Evolutionary conservation across 2,888 invertebrate genomes (phyloP).

Genomic region (Drosophila leonis): DNA sequence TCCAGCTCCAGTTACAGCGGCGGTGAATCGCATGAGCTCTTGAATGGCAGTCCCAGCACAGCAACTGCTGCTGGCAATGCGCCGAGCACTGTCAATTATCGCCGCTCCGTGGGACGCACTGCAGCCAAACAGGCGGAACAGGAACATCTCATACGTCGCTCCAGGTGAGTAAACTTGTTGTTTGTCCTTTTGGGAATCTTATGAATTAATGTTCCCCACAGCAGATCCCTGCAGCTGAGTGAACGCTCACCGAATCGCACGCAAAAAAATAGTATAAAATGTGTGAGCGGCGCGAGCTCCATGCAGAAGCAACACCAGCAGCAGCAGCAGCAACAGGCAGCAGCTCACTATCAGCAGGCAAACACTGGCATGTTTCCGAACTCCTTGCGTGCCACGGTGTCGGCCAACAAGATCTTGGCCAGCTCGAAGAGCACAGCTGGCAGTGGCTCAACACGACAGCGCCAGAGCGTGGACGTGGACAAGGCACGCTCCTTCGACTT

Average conservation of each 20-base stretch:
- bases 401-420: constrained; percentile 58
- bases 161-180: constrained; percentile 77
- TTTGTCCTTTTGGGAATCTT: neutral
- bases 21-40: constrained; percentile 68
- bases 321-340: constrained; percentile 25
- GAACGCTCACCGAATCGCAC: constrained; percentile 87
- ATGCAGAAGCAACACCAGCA: constrained; percentile 35
- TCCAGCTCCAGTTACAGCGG: constrained; percentile 85
- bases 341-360: constrained; percentile 49
- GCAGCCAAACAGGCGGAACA: constrained; percentile 79
- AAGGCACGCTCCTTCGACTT: constrained; percentile 85
- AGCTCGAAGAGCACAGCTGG: constrained; percentile 42
- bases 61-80: constrained; percentile 15
- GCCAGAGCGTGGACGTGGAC: constrained; percentile 79
- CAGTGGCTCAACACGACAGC: constrained; percentile 42
- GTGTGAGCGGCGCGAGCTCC: constrained; percentile 66
- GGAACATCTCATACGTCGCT: constrained; percentile 84
- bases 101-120: constrained; percentile 79
- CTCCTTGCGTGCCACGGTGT: constrained; percentile 72
- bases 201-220: constrained; percentile 12
- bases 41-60: constrained; percentile 43
- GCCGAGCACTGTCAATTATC: constrained; percentile 52
- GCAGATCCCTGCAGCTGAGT: constrained; percentile 88
- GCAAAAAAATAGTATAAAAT: constrained; percentile 83
- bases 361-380: constrained; percentile 79